These are phyloP conservation scores for Zygogramma bicolorata DNA, from an alignment of 2,888 invertebrate species.

Conservation along the genomic window DNA sequence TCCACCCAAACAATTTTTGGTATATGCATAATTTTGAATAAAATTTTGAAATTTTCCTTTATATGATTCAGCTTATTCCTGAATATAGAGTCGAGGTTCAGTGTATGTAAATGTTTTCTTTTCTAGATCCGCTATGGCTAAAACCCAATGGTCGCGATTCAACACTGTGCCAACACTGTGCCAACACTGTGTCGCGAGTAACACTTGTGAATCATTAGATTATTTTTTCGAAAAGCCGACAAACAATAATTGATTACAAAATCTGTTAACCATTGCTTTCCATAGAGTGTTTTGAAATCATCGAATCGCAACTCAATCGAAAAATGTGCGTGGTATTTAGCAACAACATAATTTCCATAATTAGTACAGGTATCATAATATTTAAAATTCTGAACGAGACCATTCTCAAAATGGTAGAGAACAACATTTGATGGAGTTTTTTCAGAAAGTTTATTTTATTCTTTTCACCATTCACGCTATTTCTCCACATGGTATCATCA, in stretches of 20 bases:
- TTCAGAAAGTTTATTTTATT: too few relatives aligned
- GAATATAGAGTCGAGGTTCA: background rate
- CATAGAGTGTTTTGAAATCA: slow-evolving; percentile 10
- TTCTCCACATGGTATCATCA: background rate
- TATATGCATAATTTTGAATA: background rate
- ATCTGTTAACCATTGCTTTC: slow-evolving; percentile 3
- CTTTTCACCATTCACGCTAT: background rate
- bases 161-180: background rate
- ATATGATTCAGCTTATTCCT: background rate
- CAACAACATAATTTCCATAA: slow-evolving; percentile 11
- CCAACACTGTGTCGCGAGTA: background rate
- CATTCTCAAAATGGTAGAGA: background rate
- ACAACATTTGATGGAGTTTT: background rate
- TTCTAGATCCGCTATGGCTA: background rate
- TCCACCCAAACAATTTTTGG: background rate
- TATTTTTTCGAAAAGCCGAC: background rate
- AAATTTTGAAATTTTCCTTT: background rate
- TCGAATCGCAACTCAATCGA: background rate
- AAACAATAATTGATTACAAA: slow-evolving; percentile 13
- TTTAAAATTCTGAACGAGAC: background rate
- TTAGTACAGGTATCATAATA: background rate
- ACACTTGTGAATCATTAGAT: background rate
- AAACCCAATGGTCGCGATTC: slow-evolving; percentile 3
- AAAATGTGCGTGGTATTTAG: background rate
- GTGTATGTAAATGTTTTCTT: background rate